phyloP scores from a whole-genome alignment of 2,113 vertebrate genomes.

The Eulemur rufifrons region DNA sequence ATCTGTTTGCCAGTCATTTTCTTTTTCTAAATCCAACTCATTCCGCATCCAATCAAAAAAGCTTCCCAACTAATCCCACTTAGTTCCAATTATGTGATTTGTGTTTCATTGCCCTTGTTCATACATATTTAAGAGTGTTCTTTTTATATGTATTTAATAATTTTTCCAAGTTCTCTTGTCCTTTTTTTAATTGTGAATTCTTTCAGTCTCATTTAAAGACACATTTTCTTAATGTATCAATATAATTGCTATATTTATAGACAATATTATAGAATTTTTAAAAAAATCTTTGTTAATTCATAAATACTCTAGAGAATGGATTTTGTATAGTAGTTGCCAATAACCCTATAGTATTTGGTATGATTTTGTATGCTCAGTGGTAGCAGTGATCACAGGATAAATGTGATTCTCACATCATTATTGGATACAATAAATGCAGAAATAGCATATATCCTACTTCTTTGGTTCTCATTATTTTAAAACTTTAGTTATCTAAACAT shows the following conservation, averaged over 20 bases:
- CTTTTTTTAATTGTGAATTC: not conserved
- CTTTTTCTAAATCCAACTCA: not conserved
- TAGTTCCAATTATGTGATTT: not conserved
- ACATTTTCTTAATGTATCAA: not conserved
- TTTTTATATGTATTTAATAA: not conserved
- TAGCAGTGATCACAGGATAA: not conserved
- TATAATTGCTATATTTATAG: not conserved
- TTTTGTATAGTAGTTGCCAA: not conserved
- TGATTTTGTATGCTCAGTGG: not conserved
- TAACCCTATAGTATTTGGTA: not conserved
- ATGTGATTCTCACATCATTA: not conserved
- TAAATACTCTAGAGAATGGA: not conserved
- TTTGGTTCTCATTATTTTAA: not conserved
- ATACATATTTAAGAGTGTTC: not conserved
- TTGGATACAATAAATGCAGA: not conserved
- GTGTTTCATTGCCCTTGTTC: not conserved
- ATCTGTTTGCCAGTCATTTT: not conserved
- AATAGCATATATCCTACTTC: not conserved
- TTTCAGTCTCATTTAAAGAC: not conserved
- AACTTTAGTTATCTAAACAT: not conserved
- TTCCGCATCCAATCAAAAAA: not conserved
- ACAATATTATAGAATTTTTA: not conserved
- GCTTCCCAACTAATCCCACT: not conserved
- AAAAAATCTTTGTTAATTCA: not conserved
- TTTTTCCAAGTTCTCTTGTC: not conserved